These are phyloP conservation scores for Caenorhabditis latens DNA, from an alignment of 1,140 invertebrate species.

Conservation along the genomic window DNA sequence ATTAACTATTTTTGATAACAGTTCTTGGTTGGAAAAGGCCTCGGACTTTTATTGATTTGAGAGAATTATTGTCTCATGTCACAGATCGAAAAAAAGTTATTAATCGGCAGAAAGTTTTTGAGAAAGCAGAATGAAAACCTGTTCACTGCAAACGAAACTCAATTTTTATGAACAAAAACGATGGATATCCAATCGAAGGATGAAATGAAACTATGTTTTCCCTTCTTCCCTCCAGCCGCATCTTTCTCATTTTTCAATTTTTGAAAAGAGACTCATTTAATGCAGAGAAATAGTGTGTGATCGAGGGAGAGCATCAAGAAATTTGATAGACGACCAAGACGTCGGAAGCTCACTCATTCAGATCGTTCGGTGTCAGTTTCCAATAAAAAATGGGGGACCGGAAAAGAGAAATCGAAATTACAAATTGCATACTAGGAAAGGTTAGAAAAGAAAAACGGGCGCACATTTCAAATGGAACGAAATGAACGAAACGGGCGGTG, in stretches of 20 bases:
- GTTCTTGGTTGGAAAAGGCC: no score
- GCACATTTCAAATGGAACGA: slow-evolving; percentile 5
- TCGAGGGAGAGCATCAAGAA: neutral
- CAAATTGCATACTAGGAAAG: slow-evolving; percentile 14
- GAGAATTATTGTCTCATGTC: no score
- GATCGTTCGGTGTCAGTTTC: neutral
- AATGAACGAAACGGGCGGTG: neutral
- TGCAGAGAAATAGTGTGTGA: slow-evolving; percentile 31
- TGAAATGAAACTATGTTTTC: no score
- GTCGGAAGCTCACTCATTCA: neutral
- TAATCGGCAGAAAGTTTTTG: no score
- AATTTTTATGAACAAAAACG: no score
- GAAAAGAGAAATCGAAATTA: slow-evolving; percentile 1
- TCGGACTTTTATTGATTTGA: no score
- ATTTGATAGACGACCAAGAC: slow-evolving; percentile 23
- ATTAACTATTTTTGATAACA: no score
- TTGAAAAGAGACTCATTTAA: neutral
- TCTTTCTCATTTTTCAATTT: neutral
- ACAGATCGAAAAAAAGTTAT: no score
- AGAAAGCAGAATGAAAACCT: no score
- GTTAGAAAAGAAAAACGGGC: slow-evolving; percentile 1
- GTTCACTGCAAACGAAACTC: no score
- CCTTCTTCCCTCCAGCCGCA: neutral
- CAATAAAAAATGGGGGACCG: neutral
- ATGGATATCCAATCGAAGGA: no score